A percentile compares a stretch with the other conserved stretches of the same genome.
Conservation (phyloP, 2,888 invertebrate species). For the Coronaproctus castanopsis region DNA sequence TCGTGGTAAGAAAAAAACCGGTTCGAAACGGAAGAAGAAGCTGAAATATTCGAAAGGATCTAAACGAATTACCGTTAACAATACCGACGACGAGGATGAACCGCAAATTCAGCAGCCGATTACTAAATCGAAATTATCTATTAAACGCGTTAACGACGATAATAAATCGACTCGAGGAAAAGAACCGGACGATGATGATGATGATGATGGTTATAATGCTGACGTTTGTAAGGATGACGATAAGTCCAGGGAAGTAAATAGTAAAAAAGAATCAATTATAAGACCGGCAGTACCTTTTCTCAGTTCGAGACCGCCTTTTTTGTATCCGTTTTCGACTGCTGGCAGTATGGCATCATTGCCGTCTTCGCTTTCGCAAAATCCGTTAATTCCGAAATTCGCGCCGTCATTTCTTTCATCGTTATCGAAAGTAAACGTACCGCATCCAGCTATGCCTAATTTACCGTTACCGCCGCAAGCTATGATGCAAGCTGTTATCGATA, state of each 20-base stretch:
- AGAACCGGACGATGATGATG: constrained; percentile 24
- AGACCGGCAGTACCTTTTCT: not conserved
- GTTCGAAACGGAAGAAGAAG: too few species aligned
- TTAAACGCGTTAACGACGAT: too few species aligned
- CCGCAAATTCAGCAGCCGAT: too few species aligned
- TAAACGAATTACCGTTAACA: too few species aligned
- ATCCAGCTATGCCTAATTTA: constrained; percentile 30
- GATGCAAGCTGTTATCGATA: constrained; percentile 36
- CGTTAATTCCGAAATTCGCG: constrained; percentile 13
- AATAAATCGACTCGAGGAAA: constrained; percentile 11
- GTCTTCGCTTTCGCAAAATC: constrained; percentile 9
- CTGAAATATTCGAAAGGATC: too few species aligned
- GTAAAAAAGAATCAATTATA: too few species aligned
- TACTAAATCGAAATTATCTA: too few species aligned
- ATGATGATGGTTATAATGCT: constrained; percentile 26
- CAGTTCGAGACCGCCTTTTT: not conserved
- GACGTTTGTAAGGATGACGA: constrained; percentile 29
- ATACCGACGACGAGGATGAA: too few species aligned
- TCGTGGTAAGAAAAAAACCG: too few species aligned
- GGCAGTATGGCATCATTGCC: constrained; percentile 8
- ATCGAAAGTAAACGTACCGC: constrained; percentile 25
- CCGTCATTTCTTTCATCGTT: constrained; percentile 12
- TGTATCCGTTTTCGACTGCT: constrained; percentile 1
- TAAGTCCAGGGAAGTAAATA: too few species aligned
- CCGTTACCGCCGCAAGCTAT: constrained; percentile 34